A percentile compares a stretch with the other conserved stretches of the same genome.
Evolutionary conservation across 2,113 vertebrate genomes (phyloP).

Genomic region (Pteronura brasiliensis): DNA sequence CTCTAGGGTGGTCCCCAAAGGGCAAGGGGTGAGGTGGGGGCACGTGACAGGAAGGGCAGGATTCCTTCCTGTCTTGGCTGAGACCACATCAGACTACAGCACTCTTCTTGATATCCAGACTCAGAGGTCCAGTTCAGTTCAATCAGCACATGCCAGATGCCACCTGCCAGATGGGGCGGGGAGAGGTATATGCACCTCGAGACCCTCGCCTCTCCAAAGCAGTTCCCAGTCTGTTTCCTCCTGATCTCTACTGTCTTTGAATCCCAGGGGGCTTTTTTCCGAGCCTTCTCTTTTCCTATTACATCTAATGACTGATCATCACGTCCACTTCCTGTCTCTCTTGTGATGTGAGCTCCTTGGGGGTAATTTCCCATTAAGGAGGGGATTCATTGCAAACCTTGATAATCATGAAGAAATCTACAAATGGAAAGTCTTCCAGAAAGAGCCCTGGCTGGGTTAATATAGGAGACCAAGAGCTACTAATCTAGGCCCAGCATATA

Average conservation of each 20-base stretch:
- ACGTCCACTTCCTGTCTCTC: neutral
- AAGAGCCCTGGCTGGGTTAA: neutral
- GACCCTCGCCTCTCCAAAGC: neutral
- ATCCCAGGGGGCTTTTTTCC: neutral
- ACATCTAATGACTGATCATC: neutral
- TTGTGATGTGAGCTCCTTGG: neutral
- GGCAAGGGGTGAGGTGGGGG: neutral
- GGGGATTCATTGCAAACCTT: neutral
- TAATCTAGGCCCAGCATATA: neutral
- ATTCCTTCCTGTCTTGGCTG: neutral
- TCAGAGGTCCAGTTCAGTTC: neutral
- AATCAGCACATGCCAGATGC: neutral
- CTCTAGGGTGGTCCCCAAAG: neutral
- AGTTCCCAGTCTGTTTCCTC: neutral
- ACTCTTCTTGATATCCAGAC: neutral
- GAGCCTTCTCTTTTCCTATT: neutral
- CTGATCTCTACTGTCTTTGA: neutral
- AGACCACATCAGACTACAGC: neutral
- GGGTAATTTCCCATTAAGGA: neutral
- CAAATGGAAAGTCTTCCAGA: neutral
- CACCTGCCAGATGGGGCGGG: too few species aligned
- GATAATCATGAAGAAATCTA: neutral
- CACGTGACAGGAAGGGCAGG: neutral
- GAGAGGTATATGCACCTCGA: neutral
- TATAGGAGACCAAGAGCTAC: neutral